Conservation (phyloP, 37 sponge, comb jelly and placozoan genomes). For the Haliclona indistincta region DNA sequence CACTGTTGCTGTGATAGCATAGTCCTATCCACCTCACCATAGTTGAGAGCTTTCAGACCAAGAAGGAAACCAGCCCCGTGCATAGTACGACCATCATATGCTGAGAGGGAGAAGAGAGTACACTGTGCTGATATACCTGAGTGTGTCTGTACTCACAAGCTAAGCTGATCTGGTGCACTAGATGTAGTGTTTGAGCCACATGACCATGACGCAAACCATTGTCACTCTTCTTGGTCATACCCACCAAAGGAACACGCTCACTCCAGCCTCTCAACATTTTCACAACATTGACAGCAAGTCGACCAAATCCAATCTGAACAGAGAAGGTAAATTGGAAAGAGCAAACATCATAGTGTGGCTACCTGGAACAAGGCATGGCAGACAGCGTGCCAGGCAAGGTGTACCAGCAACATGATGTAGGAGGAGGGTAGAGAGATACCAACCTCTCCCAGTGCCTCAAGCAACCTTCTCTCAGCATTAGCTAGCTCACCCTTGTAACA, state of each 20-base stretch:
- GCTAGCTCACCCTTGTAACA: conserved; percentile 41
- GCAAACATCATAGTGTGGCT: too few species aligned
- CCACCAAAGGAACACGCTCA: neutral
- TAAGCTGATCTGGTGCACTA: conserved; percentile 66
- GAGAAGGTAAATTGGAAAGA: too few species aligned
- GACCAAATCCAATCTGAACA: conserved; percentile 41
- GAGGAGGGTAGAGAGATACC: conserved; percentile 54
- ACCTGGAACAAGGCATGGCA: conserved; percentile 53
- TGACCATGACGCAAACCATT: conserved; percentile 38
- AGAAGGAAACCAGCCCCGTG: conserved; percentile 48
- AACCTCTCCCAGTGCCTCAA: conserved; percentile 46
- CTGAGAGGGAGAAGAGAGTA: conserved; percentile 1
- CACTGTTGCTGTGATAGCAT: conserved; percentile 10
- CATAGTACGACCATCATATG: conserved; percentile 22
- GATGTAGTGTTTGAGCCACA: conserved; percentile 55
- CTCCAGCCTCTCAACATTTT: conserved; percentile 2
- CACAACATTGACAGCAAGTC: conserved; percentile 32
- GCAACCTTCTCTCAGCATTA: conserved; percentile 36
- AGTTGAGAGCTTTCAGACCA: conserved; percentile 71
- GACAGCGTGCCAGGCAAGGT: conserved; percentile 58
- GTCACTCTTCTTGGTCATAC: conserved; percentile 13
- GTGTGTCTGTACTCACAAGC: conserved; percentile 29
- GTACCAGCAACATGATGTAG: conserved; percentile 15
- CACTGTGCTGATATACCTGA: neutral
- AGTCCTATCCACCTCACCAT: conserved; percentile 45